Evolutionary conservation across 1,140 invertebrate species (phyloP), one percentile per base, ranked within the genome.

Genomic region (Sarcophaga bullata): DNA sequence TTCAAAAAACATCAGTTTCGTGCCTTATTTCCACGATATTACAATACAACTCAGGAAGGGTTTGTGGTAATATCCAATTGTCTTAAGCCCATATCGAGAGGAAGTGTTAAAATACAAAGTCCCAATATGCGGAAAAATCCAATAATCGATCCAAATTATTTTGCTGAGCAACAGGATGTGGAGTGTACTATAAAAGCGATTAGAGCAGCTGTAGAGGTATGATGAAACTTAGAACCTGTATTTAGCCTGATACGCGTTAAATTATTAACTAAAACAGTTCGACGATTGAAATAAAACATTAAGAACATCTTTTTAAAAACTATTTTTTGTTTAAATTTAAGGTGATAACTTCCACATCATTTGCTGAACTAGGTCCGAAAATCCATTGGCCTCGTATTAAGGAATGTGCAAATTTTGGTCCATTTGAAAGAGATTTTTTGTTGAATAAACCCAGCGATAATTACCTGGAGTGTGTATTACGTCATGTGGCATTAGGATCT

Each of bases 101-200:
- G 95, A 4, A 91, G 86, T 8, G 86, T 96, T 2, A 91, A 88
- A 0, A 85, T 96, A 0, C 86, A 85, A 46, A 92, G 92, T 54
- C 87, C 85, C 11, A 92, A 93, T 86, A 93, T 94, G 37, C 87
- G 88, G 0, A 87, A 88, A 0, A 91, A 92, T 68, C 95, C 95
- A 0, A 87, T 92, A 8, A 94, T 97, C 17, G 93, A 97, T 90
- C 95, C 96, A 0, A 93, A 94, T 72, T 96, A 96, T 86, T 89
- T 96, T n/a, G 89, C 92, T 13, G 85, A 92, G 5, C 84, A 89
- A 0, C 88, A 91, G 13, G 95, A 96, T 86, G 87, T 95, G 6
- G 84, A 86, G 8, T 95, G 94, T 85, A 93, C 93, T 81, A 91
- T 93, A 15, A 90, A 90, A 87, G 94, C 93, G 6, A 91, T 95